A percentile compares a stretch with the other conserved stretches of the same genome.
phyloP scores from a whole-genome alignment of 2,797 vertebrate genomes.

The Halcyon badia region DNA sequence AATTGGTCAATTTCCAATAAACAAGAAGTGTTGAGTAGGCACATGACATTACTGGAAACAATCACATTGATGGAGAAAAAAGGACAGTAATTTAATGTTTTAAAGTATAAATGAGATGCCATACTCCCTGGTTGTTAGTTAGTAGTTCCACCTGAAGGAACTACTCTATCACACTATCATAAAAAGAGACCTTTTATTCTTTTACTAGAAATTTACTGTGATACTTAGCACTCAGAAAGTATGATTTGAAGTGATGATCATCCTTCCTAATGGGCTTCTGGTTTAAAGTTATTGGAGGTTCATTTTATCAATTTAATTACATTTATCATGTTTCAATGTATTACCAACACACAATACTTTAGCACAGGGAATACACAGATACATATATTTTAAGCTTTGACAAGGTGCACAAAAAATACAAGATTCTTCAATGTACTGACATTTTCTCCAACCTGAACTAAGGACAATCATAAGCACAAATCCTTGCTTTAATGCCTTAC shows the following conservation, averaged over 20 bases:
- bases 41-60: conserved; percentile 27
- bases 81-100: conserved; percentile 2
- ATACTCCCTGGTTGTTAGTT: not conserved
- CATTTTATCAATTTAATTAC: not conserved
- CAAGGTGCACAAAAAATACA: not conserved
- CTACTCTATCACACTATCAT: not conserved
- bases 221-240: not conserved
- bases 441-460: not conserved
- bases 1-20: conserved; percentile 27
- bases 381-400: not conserved
- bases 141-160: not conserved
- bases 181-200: conserved; percentile 8
- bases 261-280: not conserved
- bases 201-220: not conserved
- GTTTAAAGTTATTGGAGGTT: not conserved
- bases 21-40: not conserved
- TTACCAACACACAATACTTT: not conserved
- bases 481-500: not conserved
- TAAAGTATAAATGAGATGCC: conserved; percentile 18
- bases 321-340: not conserved
- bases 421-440: not conserved
- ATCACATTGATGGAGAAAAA: conserved; percentile 22
- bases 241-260: not conserved
- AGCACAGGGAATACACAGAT: not conserved
- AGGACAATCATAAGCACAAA: not conserved